phyloP scores from a whole-genome alignment of 1,140 invertebrate species.

The Drosophila nasuta region DNA sequence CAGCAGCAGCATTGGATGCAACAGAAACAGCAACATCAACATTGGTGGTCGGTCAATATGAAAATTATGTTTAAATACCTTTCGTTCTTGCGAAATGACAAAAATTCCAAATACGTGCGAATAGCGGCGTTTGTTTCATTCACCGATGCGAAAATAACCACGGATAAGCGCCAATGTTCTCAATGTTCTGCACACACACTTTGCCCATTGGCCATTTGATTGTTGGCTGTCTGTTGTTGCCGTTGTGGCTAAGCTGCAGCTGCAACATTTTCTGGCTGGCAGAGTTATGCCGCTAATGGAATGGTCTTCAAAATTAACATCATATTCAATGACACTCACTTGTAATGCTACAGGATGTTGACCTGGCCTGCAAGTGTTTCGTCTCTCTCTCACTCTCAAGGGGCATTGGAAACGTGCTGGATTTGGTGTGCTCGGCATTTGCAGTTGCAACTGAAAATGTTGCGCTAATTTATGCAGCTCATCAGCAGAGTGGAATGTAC shows the following conservation, averaged over 20 bases:
- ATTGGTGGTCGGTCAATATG: constrained; percentile 51
- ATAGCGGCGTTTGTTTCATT: constrained; percentile 67
- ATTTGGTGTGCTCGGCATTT: constrained; percentile 70
- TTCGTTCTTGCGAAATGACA: constrained; percentile 37
- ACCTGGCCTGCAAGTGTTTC: constrained; percentile 8
- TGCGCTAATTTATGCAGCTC: constrained; percentile 57
- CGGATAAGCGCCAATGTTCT: constrained; percentile 41
- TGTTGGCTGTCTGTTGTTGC: constrained; percentile 28
- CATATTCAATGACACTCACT: constrained; percentile 32
- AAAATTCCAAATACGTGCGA: constrained; percentile 77
- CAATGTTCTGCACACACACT: background rate
- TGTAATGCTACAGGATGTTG: constrained; percentile 34
- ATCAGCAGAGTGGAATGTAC: constrained; percentile 34
- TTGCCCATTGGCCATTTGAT: background rate
- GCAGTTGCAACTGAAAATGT: constrained; percentile 51
- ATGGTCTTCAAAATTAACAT: constrained; percentile 30
- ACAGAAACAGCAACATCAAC: background rate
- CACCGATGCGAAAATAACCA: constrained; percentile 51
- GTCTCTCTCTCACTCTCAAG: no score
- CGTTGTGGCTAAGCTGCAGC: constrained; percentile 43
- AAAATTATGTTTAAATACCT: constrained; percentile 75
- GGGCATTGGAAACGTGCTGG: constrained; percentile 62
- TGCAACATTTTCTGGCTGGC: background rate
- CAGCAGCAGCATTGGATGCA: constrained; percentile 4
- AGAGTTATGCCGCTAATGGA: constrained; percentile 10